Percentiles rank a stretch among this genome's conserved stretches.
Evolutionary conservation across 2,888 invertebrate species (phyloP).

Genomic region (Sesia apiformis): DNA sequence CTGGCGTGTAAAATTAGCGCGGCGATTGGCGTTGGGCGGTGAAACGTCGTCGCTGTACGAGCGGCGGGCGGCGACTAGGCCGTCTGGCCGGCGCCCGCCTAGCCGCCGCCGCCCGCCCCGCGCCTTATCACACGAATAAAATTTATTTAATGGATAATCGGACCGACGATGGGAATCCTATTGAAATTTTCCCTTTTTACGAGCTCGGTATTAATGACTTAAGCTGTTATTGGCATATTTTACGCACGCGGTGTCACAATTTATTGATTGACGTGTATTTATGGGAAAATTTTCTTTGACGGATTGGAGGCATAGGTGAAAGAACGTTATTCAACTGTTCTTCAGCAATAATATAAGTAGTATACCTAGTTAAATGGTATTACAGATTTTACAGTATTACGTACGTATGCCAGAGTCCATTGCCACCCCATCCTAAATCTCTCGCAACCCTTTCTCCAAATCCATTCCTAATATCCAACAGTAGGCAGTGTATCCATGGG

Average conservation of each 20-base stretch:
- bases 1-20: slow-evolving; percentile 59
- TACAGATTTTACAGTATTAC: no score
- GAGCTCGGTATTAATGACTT: slow-evolving; percentile 42
- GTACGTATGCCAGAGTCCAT: no score
- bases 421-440: no score
- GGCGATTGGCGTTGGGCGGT: slow-evolving; percentile 26
- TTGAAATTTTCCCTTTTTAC: slow-evolving; percentile 54
- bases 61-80: slow-evolving; percentile 57
- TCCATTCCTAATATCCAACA: no score
- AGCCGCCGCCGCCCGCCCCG: slow-evolving; percentile 44
- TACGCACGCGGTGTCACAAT: slow-evolving; percentile 11
- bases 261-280: background rate
- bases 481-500: no score
- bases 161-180: slow-evolving; percentile 48
- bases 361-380: no score
- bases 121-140: slow-evolving; percentile 67
- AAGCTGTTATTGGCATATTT: slow-evolving; percentile 35
- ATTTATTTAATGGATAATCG: slow-evolving; percentile 70
- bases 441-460: no score
- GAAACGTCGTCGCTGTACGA: slow-evolving; percentile 41
- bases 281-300: no score
- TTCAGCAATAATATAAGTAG: no score
- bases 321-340: no score
- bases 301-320: no score
- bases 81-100: slow-evolving; percentile 60